Evolutionary conservation across 2,113 vertebrate species (phyloP).

Genomic region (Pitta sordida): DNA sequence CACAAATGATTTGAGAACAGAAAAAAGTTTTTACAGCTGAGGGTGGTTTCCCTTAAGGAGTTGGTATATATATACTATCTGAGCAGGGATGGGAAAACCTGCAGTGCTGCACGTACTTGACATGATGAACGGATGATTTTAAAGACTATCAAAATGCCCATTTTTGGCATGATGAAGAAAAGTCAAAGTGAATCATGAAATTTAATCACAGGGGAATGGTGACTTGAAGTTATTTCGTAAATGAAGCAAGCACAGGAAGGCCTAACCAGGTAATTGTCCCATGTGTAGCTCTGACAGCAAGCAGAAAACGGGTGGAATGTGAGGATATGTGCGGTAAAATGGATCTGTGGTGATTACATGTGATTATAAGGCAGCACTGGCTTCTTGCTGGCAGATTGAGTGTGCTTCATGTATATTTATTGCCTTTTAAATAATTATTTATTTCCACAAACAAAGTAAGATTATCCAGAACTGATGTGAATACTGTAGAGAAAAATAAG

Average conservation of each 20-base stretch:
- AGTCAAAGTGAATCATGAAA: conserved; percentile 32
- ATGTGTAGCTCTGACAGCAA: background rate
- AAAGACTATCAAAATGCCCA: background rate
- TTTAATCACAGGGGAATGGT: conserved; percentile 1
- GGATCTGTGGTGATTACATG: background rate
- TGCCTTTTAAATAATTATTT: background rate
- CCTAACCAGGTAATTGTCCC: background rate
- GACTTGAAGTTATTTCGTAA: conserved; percentile 44
- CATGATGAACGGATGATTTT: background rate
- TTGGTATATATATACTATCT: background rate
- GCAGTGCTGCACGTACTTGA: fast-evolving
- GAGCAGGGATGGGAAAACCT: background rate
- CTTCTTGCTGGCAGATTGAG: background rate
- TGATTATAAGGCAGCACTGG: background rate
- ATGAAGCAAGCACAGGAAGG: background rate
- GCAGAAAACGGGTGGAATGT: conserved; percentile 2
- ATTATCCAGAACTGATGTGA: conserved; percentile 12
- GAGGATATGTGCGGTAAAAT: background rate
- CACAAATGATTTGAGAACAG: background rate
- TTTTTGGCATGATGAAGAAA: conserved; percentile 34
- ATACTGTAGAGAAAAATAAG: conserved; percentile 25
- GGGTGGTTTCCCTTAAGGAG: background rate
- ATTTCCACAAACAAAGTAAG: conserved; percentile 32
- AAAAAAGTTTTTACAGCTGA: background rate
- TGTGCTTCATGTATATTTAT: background rate